These are phyloP conservation scores for Calameuta idolon DNA, from an alignment of 2,888 invertebrate genomes.

Conservation along the genomic window DNA sequence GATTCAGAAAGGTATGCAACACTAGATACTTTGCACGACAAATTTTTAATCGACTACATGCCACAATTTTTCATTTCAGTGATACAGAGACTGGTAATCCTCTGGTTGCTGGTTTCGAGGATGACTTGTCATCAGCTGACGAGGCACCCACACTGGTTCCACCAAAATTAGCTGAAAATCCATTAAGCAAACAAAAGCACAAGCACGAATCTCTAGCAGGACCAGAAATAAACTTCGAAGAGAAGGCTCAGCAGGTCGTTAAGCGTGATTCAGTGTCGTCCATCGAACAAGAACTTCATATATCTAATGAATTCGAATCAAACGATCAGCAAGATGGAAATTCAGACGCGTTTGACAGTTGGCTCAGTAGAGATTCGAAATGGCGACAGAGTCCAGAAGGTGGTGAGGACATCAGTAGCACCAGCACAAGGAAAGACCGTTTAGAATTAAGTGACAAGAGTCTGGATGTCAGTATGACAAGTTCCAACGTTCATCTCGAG, in stretches of 20 bases:
- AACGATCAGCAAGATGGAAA: conserved; percentile 49
- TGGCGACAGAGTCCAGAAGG: conserved; percentile 83
- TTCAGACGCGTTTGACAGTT: conserved; percentile 69
- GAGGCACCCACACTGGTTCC: conserved; percentile 56
- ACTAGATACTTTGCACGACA: conserved; percentile 1
- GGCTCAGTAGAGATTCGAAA: conserved; percentile 77
- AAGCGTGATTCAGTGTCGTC: conserved; percentile 60
- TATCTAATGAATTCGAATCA: conserved; percentile 41
- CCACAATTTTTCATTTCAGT: conserved; percentile 62
- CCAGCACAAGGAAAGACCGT: conserved; percentile 69
- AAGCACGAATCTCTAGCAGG: conserved; percentile 53
- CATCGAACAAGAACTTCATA: conserved; percentile 59
- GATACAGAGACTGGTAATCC: conserved; percentile 82
- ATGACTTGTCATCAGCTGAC: conserved; percentile 82
- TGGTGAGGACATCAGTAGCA: conserved; percentile 70
- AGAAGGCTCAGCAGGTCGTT: conserved; percentile 33
- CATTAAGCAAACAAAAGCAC: conserved; percentile 58
- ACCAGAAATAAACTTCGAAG: conserved; percentile 43
- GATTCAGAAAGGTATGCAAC: conserved; percentile 71
- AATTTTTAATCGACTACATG: neutral
- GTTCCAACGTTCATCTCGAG: conserved; percentile 71
- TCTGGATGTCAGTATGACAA: conserved; percentile 68
- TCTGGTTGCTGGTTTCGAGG: conserved; percentile 84
- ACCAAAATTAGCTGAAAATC: conserved; percentile 57
- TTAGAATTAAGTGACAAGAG: conserved; percentile 60